Conservation (phyloP, 2,888 invertebrate species). For the Julus scandinavius region DNA sequence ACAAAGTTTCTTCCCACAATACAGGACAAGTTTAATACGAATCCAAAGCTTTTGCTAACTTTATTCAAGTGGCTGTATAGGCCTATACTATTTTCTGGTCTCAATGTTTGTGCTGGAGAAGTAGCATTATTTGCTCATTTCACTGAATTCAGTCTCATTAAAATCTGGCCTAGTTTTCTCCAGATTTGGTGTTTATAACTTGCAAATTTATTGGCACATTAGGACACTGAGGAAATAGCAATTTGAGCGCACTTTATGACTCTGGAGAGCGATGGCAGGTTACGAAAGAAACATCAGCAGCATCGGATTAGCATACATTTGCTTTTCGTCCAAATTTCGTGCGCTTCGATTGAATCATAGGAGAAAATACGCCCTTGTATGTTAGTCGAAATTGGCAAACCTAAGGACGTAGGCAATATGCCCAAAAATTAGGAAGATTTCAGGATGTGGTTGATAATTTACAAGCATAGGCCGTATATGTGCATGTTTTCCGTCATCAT, state of each 20-base stretch:
- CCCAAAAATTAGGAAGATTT: background rate
- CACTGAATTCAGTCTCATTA: no score
- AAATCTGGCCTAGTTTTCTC: background rate
- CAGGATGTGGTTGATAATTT: background rate
- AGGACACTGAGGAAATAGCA: background rate
- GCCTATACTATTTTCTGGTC: no score
- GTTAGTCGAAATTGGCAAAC: background rate
- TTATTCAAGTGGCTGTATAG: no score
- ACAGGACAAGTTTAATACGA: no score
- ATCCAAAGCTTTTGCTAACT: no score
- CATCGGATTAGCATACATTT: conserved; percentile 12
- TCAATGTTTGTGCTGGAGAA: no score
- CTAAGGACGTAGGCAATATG: background rate
- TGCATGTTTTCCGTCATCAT: background rate
- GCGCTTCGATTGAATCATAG: background rate
- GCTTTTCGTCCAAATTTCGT: conserved; percentile 6
- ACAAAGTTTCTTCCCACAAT: no score
- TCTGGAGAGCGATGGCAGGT: background rate
- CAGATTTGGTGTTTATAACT: conserved; percentile 33
- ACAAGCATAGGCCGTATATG: background rate
- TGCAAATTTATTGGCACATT: background rate
- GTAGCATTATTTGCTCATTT: no score
- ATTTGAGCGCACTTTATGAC: background rate
- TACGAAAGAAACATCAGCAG: background rate
- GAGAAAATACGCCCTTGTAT: background rate